Conservation (phyloP, 1,140 invertebrate genomes). For the Zelostemma sp. region DNA sequence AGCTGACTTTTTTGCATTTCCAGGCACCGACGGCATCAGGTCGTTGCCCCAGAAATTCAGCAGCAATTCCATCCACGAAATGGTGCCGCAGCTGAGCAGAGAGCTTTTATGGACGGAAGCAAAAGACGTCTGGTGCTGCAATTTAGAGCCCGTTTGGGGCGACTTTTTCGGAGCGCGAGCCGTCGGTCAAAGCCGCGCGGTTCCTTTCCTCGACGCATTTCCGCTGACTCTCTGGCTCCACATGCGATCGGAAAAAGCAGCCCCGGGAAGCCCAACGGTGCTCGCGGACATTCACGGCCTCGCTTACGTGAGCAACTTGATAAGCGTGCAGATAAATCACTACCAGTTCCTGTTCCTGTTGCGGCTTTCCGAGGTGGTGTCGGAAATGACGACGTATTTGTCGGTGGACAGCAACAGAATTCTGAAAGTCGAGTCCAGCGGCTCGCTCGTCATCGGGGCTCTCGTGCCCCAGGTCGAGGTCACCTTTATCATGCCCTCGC, state of each 20-base stretch:
- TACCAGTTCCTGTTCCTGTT: slow-evolving; percentile 93
- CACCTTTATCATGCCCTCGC: slow-evolving; percentile 87
- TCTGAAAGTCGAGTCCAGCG: slow-evolving; percentile 70
- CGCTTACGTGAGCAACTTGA: slow-evolving; percentile 81
- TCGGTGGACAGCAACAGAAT: slow-evolving; percentile 83
- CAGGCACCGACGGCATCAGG: slow-evolving; percentile 71
- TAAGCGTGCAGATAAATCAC: slow-evolving; percentile 91
- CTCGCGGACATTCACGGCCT: slow-evolving; percentile 77
- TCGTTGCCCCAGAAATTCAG: slow-evolving; percentile 60
- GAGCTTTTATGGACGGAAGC: slow-evolving; percentile 87
- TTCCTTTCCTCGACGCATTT: slow-evolving; percentile 91
- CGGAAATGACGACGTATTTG: slow-evolving; percentile 84
- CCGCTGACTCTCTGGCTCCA: slow-evolving; percentile 87
- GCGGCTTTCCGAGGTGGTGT: slow-evolving; percentile 84
- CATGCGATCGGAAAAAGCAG: slow-evolving; percentile 58
- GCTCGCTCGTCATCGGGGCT: slow-evolving; percentile 80
- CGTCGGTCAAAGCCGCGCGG: slow-evolving; percentile 78
- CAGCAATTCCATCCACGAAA: slow-evolving; percentile 67
- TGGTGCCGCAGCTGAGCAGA: slow-evolving; percentile 68
- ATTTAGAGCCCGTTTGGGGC: slow-evolving; percentile 91
- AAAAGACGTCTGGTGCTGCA: slow-evolving; percentile 89
- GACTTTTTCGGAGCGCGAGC: slow-evolving; percentile 89
- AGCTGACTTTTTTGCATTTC: no score
- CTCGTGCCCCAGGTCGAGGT: slow-evolving; percentile 88
- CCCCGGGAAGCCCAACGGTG: slow-evolving; percentile 27